Evolutionary conservation across 1,140 invertebrate genomes (phyloP).

Genomic region (Anagrus nilaparvatae): DNA sequence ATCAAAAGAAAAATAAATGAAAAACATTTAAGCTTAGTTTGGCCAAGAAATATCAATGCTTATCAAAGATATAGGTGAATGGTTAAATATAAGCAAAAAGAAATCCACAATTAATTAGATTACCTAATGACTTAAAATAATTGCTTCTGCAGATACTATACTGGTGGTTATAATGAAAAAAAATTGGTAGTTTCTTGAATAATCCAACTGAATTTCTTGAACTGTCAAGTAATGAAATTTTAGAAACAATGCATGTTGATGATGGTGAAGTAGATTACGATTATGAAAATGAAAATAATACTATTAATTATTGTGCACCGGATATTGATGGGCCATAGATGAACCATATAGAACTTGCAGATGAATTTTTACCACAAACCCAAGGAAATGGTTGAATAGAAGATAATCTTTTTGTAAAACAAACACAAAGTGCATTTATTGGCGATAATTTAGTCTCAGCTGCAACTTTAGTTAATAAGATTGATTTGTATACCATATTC

Average conservation of each 20-base stretch:
- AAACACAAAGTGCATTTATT: slow-evolving; percentile 33
- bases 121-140: too few relatives aligned
- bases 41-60: too few relatives aligned
- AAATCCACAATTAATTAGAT: too few relatives aligned
- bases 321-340: slow-evolving; percentile 28
- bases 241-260: slow-evolving; percentile 17
- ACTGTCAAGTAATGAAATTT: slow-evolving; percentile 15
- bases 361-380: slow-evolving; percentile 27
- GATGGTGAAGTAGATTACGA: slow-evolving; percentile 38
- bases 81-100: too few relatives aligned
- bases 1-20: too few relatives aligned
- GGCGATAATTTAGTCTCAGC: slow-evolving; percentile 49
- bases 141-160: too few relatives aligned
- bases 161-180: too few relatives aligned
- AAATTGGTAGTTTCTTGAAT: slow-evolving; percentile 21
- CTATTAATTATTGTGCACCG: slow-evolving; percentile 38
- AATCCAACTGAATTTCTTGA: slow-evolving; percentile 17
- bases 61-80: too few relatives aligned
- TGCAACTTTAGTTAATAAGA: slow-evolving; percentile 46
- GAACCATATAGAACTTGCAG: slow-evolving; percentile 32
- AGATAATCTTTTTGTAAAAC: slow-evolving; percentile 35
- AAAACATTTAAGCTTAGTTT: too few relatives aligned
- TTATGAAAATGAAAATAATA: slow-evolving; percentile 45
- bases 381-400: slow-evolving; percentile 25
- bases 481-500: slow-evolving; percentile 62